Conservation (phyloP, 2,888 invertebrate genomes). For the Agrochola litura region DNA sequence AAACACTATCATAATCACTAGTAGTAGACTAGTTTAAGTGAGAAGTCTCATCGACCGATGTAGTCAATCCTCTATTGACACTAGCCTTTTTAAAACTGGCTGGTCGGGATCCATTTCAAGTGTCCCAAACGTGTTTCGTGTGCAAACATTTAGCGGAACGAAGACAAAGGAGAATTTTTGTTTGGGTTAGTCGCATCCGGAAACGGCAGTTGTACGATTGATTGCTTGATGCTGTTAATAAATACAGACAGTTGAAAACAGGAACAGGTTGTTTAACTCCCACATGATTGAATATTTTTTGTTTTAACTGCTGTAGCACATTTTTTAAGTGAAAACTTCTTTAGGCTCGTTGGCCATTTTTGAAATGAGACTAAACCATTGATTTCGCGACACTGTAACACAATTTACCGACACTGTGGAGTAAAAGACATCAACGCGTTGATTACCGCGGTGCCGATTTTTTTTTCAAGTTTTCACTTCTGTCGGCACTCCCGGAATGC, state of each 20-base stretch:
- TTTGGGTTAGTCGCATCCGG: conserved; percentile 58
- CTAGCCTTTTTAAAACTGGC: conserved; percentile 53
- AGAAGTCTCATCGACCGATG: neutral
- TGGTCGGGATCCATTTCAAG: conserved; percentile 45
- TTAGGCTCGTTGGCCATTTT: too few relatives aligned
- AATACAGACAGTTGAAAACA: conserved; percentile 11
- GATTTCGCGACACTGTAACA: too few relatives aligned
- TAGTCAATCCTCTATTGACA: conserved; percentile 38
- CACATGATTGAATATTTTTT: neutral
- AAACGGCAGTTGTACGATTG: conserved; percentile 55
- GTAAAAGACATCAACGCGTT: too few relatives aligned
- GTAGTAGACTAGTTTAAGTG: too few relatives aligned
- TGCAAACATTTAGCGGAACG: conserved; percentile 64
- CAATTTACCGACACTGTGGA: too few relatives aligned
- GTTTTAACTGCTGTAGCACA: neutral
- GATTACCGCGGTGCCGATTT: too few relatives aligned
- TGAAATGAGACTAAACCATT: too few relatives aligned
- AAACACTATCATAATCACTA: too few relatives aligned
- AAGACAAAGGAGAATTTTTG: conserved; percentile 63
- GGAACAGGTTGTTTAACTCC: neutral
- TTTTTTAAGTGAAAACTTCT: too few relatives aligned
- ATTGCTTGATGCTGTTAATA: conserved; percentile 33
- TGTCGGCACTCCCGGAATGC: too few relatives aligned
- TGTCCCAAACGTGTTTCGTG: conserved; percentile 55
- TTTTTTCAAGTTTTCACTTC: too few relatives aligned